Percentiles rank a stretch among this genome's conserved stretches.
Evolutionary conservation across 2,888 invertebrate genomes (phyloP).

Genomic region (Eledone cirrhosa): DNA sequence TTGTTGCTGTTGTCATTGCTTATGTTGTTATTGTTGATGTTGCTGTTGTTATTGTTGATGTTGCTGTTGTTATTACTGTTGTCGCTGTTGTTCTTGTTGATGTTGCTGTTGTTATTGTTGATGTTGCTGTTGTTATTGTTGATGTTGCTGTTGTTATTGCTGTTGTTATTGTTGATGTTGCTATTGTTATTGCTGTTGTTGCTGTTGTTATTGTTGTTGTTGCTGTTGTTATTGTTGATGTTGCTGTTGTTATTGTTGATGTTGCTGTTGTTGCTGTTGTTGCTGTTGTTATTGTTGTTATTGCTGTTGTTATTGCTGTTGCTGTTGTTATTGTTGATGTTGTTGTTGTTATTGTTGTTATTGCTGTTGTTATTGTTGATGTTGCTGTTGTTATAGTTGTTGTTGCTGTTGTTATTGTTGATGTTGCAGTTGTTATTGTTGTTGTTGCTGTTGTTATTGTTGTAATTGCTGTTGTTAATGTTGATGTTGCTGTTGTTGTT

Average conservation of each 20-base stretch:
- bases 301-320: background rate
- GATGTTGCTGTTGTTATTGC: constrained; percentile 1
- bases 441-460: constrained; percentile 32
- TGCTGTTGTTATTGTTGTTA: constrained; percentile 25
- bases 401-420: no score
- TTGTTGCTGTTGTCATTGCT: no score
- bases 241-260: constrained; percentile 31
- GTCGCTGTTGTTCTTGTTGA: no score
- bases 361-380: no score
- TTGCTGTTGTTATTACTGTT: constrained; percentile 13
- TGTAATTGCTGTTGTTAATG: no score
- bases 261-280: constrained; percentile 32
- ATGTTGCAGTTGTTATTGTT: constrained; percentile 31
- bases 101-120: no score
- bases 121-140: constrained; percentile 13
- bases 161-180: background rate
- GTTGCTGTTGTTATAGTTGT: no score
- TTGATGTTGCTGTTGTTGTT: no score
- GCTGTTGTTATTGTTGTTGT: constrained; percentile 29
- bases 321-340: background rate
- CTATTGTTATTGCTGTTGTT: constrained; percentile 22
- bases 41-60: constrained; percentile 8
- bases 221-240: constrained; percentile 31
- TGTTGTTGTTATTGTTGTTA: constrained; percentile 30
- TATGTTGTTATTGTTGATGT: no score